Evolutionary conservation across 2,888 invertebrate species (phyloP).

Genomic region (Steinernema carpocapsae): DNA sequence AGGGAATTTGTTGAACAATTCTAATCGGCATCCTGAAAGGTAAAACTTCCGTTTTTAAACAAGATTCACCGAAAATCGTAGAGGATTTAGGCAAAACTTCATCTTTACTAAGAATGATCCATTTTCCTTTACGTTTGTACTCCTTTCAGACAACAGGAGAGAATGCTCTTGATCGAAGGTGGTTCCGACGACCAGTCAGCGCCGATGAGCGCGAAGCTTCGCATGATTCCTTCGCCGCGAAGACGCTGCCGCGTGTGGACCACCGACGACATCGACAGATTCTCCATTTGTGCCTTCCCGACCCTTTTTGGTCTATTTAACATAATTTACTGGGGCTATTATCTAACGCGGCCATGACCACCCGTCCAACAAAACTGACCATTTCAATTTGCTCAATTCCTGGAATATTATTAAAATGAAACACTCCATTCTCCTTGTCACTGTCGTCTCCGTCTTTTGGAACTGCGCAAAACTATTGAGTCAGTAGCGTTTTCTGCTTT

Average conservation of each 20-base stretch:
- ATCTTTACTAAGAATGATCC: no score
- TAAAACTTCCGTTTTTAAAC: no score
- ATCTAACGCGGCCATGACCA: slow-evolving; percentile 51
- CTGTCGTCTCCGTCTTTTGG: neutral
- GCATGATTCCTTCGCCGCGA: slow-evolving; percentile 14
- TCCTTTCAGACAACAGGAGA: slow-evolving; percentile 42
- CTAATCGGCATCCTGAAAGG: slow-evolving; percentile 9
- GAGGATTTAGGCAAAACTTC: no score
- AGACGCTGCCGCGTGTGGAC: slow-evolving; percentile 37
- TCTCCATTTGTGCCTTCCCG: slow-evolving; percentile 49
- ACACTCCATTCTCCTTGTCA: neutral
- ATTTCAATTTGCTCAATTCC: slow-evolving; percentile 12
- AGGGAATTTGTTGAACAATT: slow-evolving; percentile 13
- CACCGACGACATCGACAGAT: slow-evolving; percentile 58
- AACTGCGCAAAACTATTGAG: neutral
- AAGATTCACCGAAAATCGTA: no score
- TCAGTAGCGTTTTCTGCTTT: no score
- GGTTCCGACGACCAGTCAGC: slow-evolving; percentile 19
- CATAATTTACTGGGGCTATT: slow-evolving; percentile 67
- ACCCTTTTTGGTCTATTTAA: slow-evolving; percentile 53
- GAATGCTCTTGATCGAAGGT: slow-evolving; percentile 52
- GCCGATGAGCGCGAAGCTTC: slow-evolving; percentile 11
- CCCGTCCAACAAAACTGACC: slow-evolving; percentile 12
- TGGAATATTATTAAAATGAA: neutral
- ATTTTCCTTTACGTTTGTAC: neutral